Conservation (phyloP, 2,797 vertebrate species). For the Percopsis omiscomaycus region DNA sequence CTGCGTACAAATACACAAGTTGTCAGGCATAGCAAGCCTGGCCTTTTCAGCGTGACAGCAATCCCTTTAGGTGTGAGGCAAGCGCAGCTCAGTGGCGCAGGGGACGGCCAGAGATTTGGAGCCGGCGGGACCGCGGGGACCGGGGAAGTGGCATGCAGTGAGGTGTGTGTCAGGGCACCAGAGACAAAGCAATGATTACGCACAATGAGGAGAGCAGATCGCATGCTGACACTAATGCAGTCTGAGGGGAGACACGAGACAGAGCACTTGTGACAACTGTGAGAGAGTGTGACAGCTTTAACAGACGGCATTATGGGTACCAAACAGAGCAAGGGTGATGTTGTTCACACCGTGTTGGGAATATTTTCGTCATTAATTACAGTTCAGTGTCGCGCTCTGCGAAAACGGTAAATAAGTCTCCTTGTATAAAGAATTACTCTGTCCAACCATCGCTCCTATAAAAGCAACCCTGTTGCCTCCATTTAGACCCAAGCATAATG, state of each 20-base stretch:
- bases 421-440: slow-evolving; percentile 46
- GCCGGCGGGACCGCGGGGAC: slow-evolving; percentile 56
- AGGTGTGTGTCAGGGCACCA: slow-evolving; percentile 75
- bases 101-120: slow-evolving; percentile 67
- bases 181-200: slow-evolving; percentile 77
- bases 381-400: slow-evolving; percentile 72
- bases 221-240: slow-evolving; percentile 74
- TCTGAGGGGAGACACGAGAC: slow-evolving; percentile 73
- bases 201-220: slow-evolving; percentile 70
- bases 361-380: slow-evolving; percentile 76
- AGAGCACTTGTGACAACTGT: slow-evolving; percentile 75
- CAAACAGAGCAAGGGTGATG: slow-evolving; percentile 39
- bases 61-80: slow-evolving; percentile 75
- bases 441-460: slow-evolving; percentile 75
- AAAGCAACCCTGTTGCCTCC: slow-evolving; percentile 73
- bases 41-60: slow-evolving; percentile 76
- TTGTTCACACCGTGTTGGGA: background rate
- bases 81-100: slow-evolving; percentile 69
- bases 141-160: slow-evolving; percentile 75
- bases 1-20: slow-evolving; percentile 72
- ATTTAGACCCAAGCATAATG: slow-evolving; percentile 58
- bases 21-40: slow-evolving; percentile 77
- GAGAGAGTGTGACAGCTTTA: slow-evolving; percentile 66
- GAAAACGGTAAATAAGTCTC: slow-evolving; percentile 72
- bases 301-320: slow-evolving; percentile 62